Evolutionary conservation across 2,888 invertebrate species (phyloP), one percentile per base, ranked within the genome.

Genomic region (Phoenoteleia sp.): DNA sequence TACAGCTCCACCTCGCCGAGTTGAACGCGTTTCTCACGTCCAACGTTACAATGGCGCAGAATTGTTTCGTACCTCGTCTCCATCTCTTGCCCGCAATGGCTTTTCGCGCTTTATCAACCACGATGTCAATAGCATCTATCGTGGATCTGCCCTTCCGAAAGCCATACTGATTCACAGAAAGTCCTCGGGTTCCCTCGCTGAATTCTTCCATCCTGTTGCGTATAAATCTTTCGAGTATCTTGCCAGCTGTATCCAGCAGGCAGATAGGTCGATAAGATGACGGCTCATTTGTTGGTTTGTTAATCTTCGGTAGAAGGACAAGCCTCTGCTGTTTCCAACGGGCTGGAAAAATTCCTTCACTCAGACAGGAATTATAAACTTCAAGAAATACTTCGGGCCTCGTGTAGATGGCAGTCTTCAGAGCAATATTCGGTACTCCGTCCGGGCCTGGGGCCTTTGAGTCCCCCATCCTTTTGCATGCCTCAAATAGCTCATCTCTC

Each of bases 61-160:
- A 13, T 15, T 45, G 21, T 27, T 17, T 21, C 21, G 13, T 42
- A 19, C 21, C 49, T 11, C 13, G 23, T 19, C n/a, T 66, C 25
- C 17, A 36, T 21, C 52, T 25, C 33, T 60, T 60, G 1, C 3
- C 42, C 62, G 7, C 45, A 15, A 42, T 45, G 3, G 62, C 25
- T 0, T 54, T 52, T 1, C 25, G 2, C 6, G 56, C 39, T 0
- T 13, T 49, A 3, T 36, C n/a, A 0, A 54, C 42, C 1, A 58
- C 69, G 1, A 0, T 17, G 0, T 52, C 15, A 11, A 80, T 69
- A 0, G 79, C 80, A 17, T 64, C 71, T 3, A 81, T 29, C 4
- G 76, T 81, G 4, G 81, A 76, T 11, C 76, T 45, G 0, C 54
- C 76, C 13, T 17, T 39, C 17, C 72, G 54, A 52, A 81, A 76